Evolutionary conservation across 2,113 vertebrate species (phyloP), one percentile per base, ranked within the genome.

Genomic region (Eublepharis macularius): DNA sequence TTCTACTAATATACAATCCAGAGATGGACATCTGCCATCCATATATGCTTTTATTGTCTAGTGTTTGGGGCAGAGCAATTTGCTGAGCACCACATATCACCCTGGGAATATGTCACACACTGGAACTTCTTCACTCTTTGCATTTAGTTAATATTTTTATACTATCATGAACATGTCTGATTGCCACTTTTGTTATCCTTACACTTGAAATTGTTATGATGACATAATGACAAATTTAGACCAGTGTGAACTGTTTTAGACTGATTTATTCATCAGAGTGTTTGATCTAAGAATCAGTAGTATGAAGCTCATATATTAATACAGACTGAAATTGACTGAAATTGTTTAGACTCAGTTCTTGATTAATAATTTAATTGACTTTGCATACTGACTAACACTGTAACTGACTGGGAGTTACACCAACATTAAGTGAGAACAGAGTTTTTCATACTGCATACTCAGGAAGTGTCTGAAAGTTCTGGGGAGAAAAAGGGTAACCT

Each of bases 331-430:
- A 88, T 13, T 68, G 81, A 80, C 93, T 57, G 93, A 88, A 92
- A n/a, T n/a, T 90, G 66, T 91, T 60, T 75, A 90, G 91, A 85
- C 65, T 76, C 65, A 72, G 47, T 69, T 87, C 80, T 77, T 73
- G 57, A 69, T 86, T 90, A 84, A 82, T 81, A 86, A 69, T 84
- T 84, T 77, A 77, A 77, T 2, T 1, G 14, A 83, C 90, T 91
- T 84, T 81, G 66, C 81, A 78, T 87, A 83, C 68, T 49, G 76
- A 36, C 60, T 41, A 84, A 83, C 70, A 39, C 82, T 3, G n/a
- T n/a, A n/a, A n/a, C n/a, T n/a, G n/a, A n/a, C 45, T 83, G 70
- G 47, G 47, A 86, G 66, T 82, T 76, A 86, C 41, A 88, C 14
- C 24, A 10, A 16, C 49, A n/a, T 82, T 80, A 86, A 32, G 82